Conservation (phyloP, 1,140 invertebrate genomes). For the Micrasema longulum region DNA sequence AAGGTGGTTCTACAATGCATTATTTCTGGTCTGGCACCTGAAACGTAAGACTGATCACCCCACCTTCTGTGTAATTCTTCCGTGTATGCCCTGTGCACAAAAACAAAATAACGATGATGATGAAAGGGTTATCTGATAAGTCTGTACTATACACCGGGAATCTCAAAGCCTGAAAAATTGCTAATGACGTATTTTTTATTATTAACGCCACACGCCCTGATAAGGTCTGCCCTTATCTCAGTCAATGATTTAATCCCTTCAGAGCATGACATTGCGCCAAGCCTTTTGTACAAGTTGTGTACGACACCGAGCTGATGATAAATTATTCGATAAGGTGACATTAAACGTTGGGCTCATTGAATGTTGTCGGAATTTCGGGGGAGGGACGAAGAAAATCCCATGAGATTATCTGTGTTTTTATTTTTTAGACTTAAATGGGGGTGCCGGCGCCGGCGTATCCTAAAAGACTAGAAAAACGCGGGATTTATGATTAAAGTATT, state of each 20-base stretch:
- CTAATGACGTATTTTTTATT: constrained; percentile 18
- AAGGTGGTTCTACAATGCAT: too few relatives aligned
- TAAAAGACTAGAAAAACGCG: too few relatives aligned
- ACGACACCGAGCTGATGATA: constrained; percentile 43
- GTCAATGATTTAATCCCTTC: constrained; percentile 46
- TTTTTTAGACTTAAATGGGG: too few relatives aligned
- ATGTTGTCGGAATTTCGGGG: constrained; percentile 5
- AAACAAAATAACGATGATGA: too few relatives aligned
- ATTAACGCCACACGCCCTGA: constrained; percentile 48
- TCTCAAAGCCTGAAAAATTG: not conserved
- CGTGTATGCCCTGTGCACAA: too few relatives aligned
- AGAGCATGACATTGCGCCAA: constrained; percentile 41
- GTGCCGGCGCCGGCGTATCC: too few relatives aligned
- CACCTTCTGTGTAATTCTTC: too few relatives aligned
- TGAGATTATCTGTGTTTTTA: too few relatives aligned
- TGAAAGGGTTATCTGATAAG: not conserved
- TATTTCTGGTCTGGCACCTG: too few relatives aligned
- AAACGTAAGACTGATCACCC: too few relatives aligned
- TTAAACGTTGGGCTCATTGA: constrained; percentile 37
- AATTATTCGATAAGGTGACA: constrained; percentile 36
- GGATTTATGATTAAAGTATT: too few relatives aligned
- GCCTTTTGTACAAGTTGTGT: constrained; percentile 16
- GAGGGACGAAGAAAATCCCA: not conserved
- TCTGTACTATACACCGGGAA: not conserved
- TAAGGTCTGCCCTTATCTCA: constrained; percentile 36